Base-by-base conservation (phyloP, 2,888 invertebrate genomes). In the Macrosoma leucophasiata region DNA sequence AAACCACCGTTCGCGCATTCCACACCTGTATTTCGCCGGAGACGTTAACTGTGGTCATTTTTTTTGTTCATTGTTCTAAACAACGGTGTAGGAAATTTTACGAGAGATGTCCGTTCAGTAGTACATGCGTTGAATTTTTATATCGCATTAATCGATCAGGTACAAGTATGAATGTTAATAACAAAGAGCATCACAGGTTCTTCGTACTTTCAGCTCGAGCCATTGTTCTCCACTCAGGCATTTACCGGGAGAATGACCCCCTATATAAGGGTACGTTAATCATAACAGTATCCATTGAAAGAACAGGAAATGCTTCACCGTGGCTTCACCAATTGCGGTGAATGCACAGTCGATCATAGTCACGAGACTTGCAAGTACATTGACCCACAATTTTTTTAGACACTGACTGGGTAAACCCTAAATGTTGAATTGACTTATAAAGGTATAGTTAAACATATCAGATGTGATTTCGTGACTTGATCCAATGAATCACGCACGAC, bases 101-200 rank as follows among this genome's bases (percentile, higher is more conserved):
- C 60, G 69, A 68, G 68, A 78, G 64, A 75, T 70, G 63, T 68
- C 64, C 69, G 62, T 51, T 55, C 58, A 46, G 43, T 46, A 52
- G 50, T 48, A 71, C 81, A 70, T 55, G 78, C 36, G 36, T 57
- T 61, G 84, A 81, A 84, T 84, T 76, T 81, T 77, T 73, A 84
- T 77, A 61, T 50, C 61, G 48, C 59, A 72, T 78, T 79, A 68
- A 69, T 69, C 62, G 62, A 43, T 46, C 55, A 55, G 48, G 55
- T n/a, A n/a, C 52, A 50, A 30, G 49, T 14, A 21, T 27, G 48
- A 63, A 50, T 57, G 50, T 63, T 59, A 49, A 63, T 71, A 70
- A 79, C 76, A 81, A 82, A 81, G 73, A 69, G 58, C 55, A 52
- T 48, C 48, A 47, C 50, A 42, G 60, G 61, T 67, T 71, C 70